These are phyloP conservation scores for Piscicola geometra DNA, from an alignment of 2,888 invertebrate species.

Conservation along the genomic window DNA sequence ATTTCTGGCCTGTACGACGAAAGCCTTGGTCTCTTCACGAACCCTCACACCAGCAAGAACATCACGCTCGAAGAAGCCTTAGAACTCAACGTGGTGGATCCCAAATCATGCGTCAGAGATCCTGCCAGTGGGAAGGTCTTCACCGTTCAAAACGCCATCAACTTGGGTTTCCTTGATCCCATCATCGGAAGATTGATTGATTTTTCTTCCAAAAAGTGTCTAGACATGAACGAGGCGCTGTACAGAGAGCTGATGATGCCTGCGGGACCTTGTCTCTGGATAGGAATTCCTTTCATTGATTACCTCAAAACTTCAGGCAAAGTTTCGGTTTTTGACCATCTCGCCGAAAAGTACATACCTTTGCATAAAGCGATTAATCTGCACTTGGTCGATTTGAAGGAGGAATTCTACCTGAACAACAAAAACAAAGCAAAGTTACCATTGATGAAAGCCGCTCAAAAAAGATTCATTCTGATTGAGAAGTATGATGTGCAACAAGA, in stretches of 20 bases:
- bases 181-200: slow-evolving; percentile 60
- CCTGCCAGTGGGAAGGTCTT: slow-evolving; percentile 32
- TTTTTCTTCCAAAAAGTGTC: slow-evolving; percentile 63
- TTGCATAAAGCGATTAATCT: slow-evolving; percentile 64
- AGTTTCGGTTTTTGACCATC: slow-evolving; percentile 60
- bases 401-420: slow-evolving; percentile 44
- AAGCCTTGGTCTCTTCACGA: slow-evolving; percentile 70
- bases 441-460: slow-evolving; percentile 11
- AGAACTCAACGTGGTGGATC: slow-evolving; percentile 33
- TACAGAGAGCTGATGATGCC: slow-evolving; percentile 47
- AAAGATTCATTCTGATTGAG: slow-evolving; percentile 5
- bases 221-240: slow-evolving; percentile 76
- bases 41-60: slow-evolving; percentile 38
- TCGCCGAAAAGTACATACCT: slow-evolving; percentile 77
- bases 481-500: slow-evolving; percentile 47
- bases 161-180: slow-evolving; percentile 72
- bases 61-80: slow-evolving; percentile 39
- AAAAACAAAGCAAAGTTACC: background rate
- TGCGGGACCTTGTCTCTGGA: slow-evolving; percentile 31
- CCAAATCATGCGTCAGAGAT: slow-evolving; percentile 35
- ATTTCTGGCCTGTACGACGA: slow-evolving; percentile 70
- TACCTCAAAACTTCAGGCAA: slow-evolving; percentile 18
- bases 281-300: slow-evolving; percentile 18
- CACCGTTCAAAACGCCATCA: slow-evolving; percentile 62
- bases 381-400: slow-evolving; percentile 65